Conservation (phyloP, 2,888 invertebrate genomes). For the Cosmia trapezina region DNA sequence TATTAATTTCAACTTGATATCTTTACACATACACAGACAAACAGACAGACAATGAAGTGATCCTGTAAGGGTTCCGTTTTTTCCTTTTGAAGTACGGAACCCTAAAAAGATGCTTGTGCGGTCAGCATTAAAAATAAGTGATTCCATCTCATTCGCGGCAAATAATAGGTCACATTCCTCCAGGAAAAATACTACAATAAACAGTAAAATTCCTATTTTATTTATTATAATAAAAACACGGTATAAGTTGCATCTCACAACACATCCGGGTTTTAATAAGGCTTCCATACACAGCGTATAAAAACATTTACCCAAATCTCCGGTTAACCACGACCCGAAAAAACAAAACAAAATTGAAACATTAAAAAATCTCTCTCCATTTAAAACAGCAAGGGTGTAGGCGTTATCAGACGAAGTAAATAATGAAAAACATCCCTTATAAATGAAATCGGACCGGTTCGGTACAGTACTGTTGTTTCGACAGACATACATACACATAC, state of each 20-base stretch:
- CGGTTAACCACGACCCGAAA: constrained; percentile 16
- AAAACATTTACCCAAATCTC: constrained; percentile 16
- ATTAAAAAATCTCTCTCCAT: constrained; percentile 58
- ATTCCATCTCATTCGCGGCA: not conserved
- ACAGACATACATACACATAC: not conserved
- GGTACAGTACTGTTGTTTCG: constrained; percentile 36
- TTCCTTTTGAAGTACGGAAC: too few species aligned
- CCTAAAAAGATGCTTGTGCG: too few species aligned
- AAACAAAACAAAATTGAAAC: constrained; percentile 47
- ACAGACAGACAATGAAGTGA: too few species aligned
- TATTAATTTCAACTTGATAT: too few species aligned
- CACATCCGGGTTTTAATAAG: constrained; percentile 5
- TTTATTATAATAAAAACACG: too few species aligned
- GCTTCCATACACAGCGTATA: not conserved
- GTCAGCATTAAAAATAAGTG: not conserved
- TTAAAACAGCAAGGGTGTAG: constrained; percentile 54
- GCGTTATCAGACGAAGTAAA: constrained; percentile 71
- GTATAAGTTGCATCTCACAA: constrained; percentile 1
- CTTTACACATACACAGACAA: too few species aligned
- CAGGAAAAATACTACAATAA: not conserved
- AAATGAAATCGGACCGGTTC: constrained; percentile 74
- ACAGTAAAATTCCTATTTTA: not conserved
- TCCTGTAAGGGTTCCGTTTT: too few species aligned
- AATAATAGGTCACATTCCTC: not conserved
- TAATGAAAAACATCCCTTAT: constrained; percentile 77